Evolutionary conservation across 2,113 vertebrate genomes (phyloP).

Genomic region (Gambusia holbrooki): DNA sequence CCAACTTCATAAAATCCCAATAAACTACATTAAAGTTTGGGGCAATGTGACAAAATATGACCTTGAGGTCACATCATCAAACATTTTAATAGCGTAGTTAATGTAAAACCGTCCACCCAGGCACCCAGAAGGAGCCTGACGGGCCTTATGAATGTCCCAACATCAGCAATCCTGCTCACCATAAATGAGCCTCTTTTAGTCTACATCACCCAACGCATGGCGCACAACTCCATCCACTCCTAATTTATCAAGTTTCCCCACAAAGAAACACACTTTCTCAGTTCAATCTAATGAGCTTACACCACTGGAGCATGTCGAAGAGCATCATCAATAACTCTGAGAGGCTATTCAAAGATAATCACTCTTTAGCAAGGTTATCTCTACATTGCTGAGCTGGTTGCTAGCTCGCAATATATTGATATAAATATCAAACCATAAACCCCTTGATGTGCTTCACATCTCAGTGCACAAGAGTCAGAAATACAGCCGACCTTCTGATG

Average conservation of each 20-base stretch:
- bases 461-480: constrained; percentile 36
- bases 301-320: constrained; percentile 40
- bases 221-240: constrained; percentile 32
- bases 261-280: constrained; percentile 50
- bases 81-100: neutral
- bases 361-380: constrained; percentile 47
- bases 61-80: too few relatives aligned
- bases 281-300: constrained; percentile 51
- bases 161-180: constrained; percentile 43
- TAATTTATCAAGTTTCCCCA: constrained; percentile 53
- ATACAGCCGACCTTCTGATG: constrained; percentile 58
- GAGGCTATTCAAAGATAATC: constrained; percentile 38
- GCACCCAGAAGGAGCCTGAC: constrained; percentile 24
- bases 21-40: too few relatives aligned
- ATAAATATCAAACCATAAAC: constrained; percentile 38
- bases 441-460: constrained; percentile 38
- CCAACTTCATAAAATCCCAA: too few relatives aligned
- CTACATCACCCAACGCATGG: constrained; percentile 46
- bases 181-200: constrained; percentile 50
- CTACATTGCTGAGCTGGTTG: constrained; percentile 27
- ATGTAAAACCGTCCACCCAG: constrained; percentile 5
- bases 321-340: constrained; percentile 54
- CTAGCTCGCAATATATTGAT: constrained; percentile 25
- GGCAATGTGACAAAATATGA: too few relatives aligned
- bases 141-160: constrained; percentile 41